A percentile compares a stretch with the other conserved stretches of the same genome.
Evolutionary conservation across 2,888 invertebrate species (phyloP).

Genomic region (Macropis europaea): DNA sequence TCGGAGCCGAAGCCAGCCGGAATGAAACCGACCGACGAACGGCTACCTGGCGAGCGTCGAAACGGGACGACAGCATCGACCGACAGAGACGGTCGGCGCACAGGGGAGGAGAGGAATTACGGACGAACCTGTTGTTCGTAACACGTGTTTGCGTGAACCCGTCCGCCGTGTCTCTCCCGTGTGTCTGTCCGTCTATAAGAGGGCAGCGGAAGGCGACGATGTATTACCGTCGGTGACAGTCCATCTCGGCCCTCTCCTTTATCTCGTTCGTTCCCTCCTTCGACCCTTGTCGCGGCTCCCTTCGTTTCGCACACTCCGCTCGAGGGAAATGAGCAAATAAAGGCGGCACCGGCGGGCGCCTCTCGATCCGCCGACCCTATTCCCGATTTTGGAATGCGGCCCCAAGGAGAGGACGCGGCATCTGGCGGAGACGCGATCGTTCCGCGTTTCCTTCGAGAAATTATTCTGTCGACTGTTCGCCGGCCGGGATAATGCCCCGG

Average conservation of each 20-base stretch:
- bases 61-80: slow-evolving; percentile 40
- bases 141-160: slow-evolving; percentile 78
- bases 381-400: slow-evolving; percentile 74
- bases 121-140: slow-evolving; percentile 75
- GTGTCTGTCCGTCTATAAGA: slow-evolving; percentile 62
- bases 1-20: slow-evolving; percentile 40
- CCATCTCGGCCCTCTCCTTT: slow-evolving; percentile 70
- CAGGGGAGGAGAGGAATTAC: slow-evolving; percentile 47
- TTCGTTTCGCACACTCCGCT: slow-evolving; percentile 39
- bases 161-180: slow-evolving; percentile 64
- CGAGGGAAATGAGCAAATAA: slow-evolving; percentile 76
- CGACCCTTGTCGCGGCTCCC: not conserved
- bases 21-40: slow-evolving; percentile 51
- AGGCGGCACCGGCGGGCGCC: slow-evolving; percentile 67
- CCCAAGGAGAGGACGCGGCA: slow-evolving; percentile 28
- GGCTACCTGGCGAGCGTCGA: slow-evolving; percentile 60
- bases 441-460: slow-evolving; percentile 37
- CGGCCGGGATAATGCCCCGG: slow-evolving; percentile 34
- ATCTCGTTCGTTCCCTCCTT: slow-evolving; percentile 28
- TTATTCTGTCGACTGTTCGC: slow-evolving; percentile 41
- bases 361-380: slow-evolving; percentile 62
- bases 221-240: slow-evolving; percentile 78
- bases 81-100: slow-evolving; percentile 23
- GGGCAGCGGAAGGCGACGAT: slow-evolving; percentile 75
- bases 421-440: slow-evolving; percentile 22